These are phyloP conservation scores for Branchipolynoe longqiensis DNA, from an alignment of 2,888 invertebrate species.

Conservation along the genomic window DNA sequence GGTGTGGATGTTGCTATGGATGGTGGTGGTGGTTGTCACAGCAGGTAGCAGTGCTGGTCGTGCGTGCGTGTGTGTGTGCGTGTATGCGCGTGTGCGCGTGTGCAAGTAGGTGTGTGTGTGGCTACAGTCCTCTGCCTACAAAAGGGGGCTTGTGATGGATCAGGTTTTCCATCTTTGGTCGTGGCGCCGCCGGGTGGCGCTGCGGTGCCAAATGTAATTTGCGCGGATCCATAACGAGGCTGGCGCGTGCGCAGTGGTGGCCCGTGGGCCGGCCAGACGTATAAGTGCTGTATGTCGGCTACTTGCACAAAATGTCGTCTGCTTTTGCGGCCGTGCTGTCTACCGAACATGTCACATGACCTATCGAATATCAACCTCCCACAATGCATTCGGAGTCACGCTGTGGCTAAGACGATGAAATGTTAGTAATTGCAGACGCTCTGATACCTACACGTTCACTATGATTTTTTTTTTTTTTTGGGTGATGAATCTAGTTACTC, in stretches of 20 bases:
- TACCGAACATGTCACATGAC: not conserved
- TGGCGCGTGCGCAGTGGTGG: conserved; percentile 13
- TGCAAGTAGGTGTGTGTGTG: not conserved
- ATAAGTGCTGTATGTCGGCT: conserved; percentile 20
- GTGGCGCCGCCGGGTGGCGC: conserved; percentile 43
- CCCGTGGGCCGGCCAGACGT: not conserved
- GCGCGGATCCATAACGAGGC: conserved; percentile 17
- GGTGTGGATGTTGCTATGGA: too few relatives aligned
- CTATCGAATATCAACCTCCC: not conserved
- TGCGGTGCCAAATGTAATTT: conserved; percentile 50
- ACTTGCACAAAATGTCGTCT: conserved; percentile 10
- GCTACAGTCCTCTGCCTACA: not conserved
- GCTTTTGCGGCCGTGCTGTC: too few relatives aligned
- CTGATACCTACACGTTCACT: too few relatives aligned
- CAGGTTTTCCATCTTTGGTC: conserved; percentile 51
- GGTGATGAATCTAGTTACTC: too few relatives aligned
- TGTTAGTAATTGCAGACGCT: too few relatives aligned
- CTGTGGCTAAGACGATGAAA: too few relatives aligned
- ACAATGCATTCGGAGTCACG: not conserved
- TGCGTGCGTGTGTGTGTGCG: too few relatives aligned
- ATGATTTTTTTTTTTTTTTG: too few relatives aligned
- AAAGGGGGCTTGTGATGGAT: conserved; percentile 41
- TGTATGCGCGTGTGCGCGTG: not conserved
- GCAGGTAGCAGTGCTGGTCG: too few relatives aligned
- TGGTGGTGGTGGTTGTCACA: not conserved